phyloP scores from a whole-genome alignment of 2,113 vertebrate species.

The Tenrec ecaudatus region DNA sequence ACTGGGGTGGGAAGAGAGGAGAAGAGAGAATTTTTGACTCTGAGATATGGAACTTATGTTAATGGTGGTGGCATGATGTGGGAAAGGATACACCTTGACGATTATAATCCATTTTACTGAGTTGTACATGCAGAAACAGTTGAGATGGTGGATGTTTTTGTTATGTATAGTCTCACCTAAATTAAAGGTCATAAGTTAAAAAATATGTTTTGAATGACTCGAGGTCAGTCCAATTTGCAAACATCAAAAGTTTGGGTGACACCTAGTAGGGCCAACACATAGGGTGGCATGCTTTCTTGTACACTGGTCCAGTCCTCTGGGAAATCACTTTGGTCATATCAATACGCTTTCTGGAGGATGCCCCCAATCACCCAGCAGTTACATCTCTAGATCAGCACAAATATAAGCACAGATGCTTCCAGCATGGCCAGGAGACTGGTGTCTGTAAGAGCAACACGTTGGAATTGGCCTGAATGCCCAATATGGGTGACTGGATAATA shows the following conservation, averaged over 20 bases:
- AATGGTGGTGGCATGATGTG: neutral
- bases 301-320: neutral
- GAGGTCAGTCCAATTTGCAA: neutral
- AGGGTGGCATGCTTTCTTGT: neutral
- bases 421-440: neutral
- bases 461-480: neutral
- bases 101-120: too few species aligned
- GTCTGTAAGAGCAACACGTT: neutral
- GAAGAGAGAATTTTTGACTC: neutral
- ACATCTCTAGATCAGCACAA: constrained; percentile 11
- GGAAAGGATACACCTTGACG: neutral
- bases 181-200: too few species aligned
- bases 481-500: neutral
- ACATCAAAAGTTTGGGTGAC: neutral
- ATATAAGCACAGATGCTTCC: neutral
- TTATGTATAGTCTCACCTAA: too few species aligned
- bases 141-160: too few species aligned
- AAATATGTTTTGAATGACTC: neutral
- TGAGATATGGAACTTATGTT: neutral
- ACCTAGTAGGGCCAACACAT: neutral
- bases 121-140: too few species aligned
- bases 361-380: neutral
- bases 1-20: neutral
- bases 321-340: neutral
- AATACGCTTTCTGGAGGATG: neutral